phyloP scores from a whole-genome alignment of 2,888 invertebrate genomes.

The Nomada flava region DNA sequence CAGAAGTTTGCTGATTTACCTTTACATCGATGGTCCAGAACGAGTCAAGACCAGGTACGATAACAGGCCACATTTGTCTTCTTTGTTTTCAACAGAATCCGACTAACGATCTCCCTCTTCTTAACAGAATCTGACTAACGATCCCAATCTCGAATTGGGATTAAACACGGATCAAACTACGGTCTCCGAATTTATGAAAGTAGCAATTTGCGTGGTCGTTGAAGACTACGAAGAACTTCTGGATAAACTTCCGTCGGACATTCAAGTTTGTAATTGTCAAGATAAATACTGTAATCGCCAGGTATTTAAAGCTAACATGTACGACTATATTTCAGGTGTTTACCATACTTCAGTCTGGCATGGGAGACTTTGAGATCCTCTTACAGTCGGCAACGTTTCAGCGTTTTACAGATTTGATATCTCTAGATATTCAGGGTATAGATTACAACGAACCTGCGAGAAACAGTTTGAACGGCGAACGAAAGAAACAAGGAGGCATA shows the following conservation, averaged over 20 bases:
- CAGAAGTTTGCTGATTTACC: slow-evolving; percentile 79
- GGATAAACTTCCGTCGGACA: slow-evolving; percentile 73
- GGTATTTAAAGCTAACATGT: neutral
- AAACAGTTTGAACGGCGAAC: slow-evolving; percentile 27
- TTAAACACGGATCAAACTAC: slow-evolving; percentile 69
- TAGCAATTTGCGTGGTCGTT: slow-evolving; percentile 77
- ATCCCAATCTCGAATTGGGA: slow-evolving; percentile 54
- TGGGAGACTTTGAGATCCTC: slow-evolving; percentile 71
- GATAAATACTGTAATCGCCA: neutral
- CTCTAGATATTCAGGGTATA: slow-evolving; percentile 87
- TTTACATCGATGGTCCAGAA: slow-evolving; percentile 78
- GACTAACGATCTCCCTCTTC: slow-evolving; percentile 27
- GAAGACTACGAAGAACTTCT: slow-evolving; percentile 74
- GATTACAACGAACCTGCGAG: slow-evolving; percentile 63
- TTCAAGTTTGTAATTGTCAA: slow-evolving; percentile 71
- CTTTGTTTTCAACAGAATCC: slow-evolving; percentile 32
- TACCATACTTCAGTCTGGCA: slow-evolving; percentile 78
- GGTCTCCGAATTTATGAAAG: slow-evolving; percentile 74
- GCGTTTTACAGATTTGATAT: slow-evolving; percentile 85
- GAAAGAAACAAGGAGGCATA: slow-evolving; percentile 68
- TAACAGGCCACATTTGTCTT: neutral
- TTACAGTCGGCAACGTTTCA: slow-evolving; percentile 84
- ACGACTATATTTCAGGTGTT: slow-evolving; percentile 69
- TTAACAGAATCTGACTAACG: slow-evolving; percentile 43
- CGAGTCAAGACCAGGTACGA: slow-evolving; percentile 59